These are phyloP conservation scores for Heteromyza rotundicornis DNA, from an alignment of 2,888 invertebrate genomes.

Conservation along the genomic window DNA sequence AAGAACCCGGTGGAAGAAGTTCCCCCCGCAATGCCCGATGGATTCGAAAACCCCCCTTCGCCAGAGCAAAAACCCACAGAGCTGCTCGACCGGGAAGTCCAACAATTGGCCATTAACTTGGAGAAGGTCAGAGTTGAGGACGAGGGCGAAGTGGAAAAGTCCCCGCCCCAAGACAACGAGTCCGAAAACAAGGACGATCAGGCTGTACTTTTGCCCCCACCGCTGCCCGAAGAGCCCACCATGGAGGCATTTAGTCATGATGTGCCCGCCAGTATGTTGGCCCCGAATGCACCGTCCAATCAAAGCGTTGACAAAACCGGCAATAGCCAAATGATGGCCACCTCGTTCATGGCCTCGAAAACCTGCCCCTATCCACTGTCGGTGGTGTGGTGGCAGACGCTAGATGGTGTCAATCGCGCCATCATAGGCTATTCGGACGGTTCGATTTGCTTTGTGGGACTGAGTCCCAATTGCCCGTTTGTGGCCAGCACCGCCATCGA, in stretches of 20 bases:
- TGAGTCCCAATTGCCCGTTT: slow-evolving; percentile 62
- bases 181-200: slow-evolving; percentile 26
- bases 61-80: slow-evolving; percentile 13
- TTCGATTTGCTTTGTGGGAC: slow-evolving; percentile 64
- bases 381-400: slow-evolving; percentile 79
- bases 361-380: slow-evolving; percentile 67
- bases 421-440: slow-evolving; percentile 74
- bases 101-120: slow-evolving; percentile 25
- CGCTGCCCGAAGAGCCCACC: slow-evolving; percentile 11
- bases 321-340: slow-evolving; percentile 52
- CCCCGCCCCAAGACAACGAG: neutral
- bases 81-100: slow-evolving; percentile 18
- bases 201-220: slow-evolving; percentile 21
- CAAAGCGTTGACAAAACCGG: slow-evolving; percentile 40
- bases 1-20: neutral
- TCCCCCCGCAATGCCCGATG: slow-evolving; percentile 9
- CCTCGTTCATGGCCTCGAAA: slow-evolving; percentile 60
- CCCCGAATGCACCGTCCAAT: slow-evolving; percentile 33
- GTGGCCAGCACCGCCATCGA: slow-evolving; percentile 62
- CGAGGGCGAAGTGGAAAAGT: slow-evolving; percentile 22
- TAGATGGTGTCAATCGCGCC: slow-evolving; percentile 72
- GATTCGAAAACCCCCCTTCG: neutral
- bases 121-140: neutral
- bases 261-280: slow-evolving; percentile 55
- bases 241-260: slow-evolving; percentile 50